Percentiles rank a stretch among this genome's conserved stretches.
Conservation (phyloP, 1,140 invertebrate species). For the Coptotermes formosanus region DNA sequence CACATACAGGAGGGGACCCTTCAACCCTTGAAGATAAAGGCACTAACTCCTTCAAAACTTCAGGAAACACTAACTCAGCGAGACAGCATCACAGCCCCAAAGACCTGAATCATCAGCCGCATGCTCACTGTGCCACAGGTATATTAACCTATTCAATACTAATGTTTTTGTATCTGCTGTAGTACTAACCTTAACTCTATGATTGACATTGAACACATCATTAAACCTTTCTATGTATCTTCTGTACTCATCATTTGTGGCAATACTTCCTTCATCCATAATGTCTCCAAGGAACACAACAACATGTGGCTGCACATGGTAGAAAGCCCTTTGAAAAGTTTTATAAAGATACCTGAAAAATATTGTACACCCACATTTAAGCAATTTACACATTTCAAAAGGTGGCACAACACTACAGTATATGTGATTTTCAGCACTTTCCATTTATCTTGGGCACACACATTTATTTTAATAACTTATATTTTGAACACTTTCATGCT, state of each 20-base stretch:
- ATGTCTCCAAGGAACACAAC: conserved; percentile 88
- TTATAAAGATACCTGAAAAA: conserved; percentile 69
- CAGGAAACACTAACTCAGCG: no score
- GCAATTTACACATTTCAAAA: not conserved
- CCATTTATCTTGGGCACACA: not conserved
- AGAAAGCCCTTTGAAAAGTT: conserved; percentile 71
- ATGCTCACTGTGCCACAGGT: no score
- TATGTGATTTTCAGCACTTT: conserved; percentile 11
- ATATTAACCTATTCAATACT: no score
- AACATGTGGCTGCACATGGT: conserved; percentile 78
- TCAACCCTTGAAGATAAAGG: no score
- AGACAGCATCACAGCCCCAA: no score
- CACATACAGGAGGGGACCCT: no score
- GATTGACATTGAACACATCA: conserved; percentile 60
- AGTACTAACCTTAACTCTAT: not conserved
- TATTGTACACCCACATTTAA: not conserved
- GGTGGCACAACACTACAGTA: not conserved
- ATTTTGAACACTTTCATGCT: not conserved
- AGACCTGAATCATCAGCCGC: no score
- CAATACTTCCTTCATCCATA: conserved; percentile 87
- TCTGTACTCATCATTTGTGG: conserved; percentile 65
- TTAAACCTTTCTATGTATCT: conserved; percentile 68
- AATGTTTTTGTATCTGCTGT: no score
- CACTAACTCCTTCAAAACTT: no score
- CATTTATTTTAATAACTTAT: not conserved